Evolutionary conservation across 2,888 invertebrate genomes (phyloP).

Genomic region (Synergus itoensis): DNA sequence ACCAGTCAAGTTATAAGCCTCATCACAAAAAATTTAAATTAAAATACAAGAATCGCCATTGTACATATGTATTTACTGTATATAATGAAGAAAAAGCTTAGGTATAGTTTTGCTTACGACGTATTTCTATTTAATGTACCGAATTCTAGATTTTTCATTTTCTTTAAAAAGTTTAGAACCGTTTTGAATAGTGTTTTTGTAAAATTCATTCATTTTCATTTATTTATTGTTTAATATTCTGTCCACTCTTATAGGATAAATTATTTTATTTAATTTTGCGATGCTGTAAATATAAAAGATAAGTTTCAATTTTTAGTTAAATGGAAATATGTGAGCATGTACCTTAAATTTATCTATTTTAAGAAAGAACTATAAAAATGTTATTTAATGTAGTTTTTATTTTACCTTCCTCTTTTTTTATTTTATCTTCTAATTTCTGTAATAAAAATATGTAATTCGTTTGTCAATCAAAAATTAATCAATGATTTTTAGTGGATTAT

Average conservation of each 20-base stretch:
- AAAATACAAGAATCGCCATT: neutral
- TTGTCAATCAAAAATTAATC: neutral
- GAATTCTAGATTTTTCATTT: too few relatives aligned
- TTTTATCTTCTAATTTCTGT: neutral
- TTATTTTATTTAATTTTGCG: neutral
- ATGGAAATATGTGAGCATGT: neutral
- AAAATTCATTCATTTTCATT: neutral
- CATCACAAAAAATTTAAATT: neutral
- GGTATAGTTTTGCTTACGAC: conserved; percentile 1
- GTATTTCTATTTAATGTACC: neutral
- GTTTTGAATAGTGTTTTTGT: neutral
- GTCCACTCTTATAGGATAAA: neutral
- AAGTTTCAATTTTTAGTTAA: neutral
- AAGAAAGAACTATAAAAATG: neutral
- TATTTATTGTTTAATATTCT: neutral
- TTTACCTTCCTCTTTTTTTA: too few relatives aligned
- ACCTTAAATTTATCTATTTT: neutral
- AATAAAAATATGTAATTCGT: neutral
- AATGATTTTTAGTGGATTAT: neutral
- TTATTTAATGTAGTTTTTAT: neutral
- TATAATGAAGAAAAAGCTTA: neutral
- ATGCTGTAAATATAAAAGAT: neutral
- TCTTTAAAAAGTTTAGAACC: neutral
- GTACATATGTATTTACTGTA: conserved; percentile 29
- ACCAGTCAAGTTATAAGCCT: neutral